phyloP scores from a whole-genome alignment of 2,113 vertebrate genomes.

The Harpagus bidentatus region DNA sequence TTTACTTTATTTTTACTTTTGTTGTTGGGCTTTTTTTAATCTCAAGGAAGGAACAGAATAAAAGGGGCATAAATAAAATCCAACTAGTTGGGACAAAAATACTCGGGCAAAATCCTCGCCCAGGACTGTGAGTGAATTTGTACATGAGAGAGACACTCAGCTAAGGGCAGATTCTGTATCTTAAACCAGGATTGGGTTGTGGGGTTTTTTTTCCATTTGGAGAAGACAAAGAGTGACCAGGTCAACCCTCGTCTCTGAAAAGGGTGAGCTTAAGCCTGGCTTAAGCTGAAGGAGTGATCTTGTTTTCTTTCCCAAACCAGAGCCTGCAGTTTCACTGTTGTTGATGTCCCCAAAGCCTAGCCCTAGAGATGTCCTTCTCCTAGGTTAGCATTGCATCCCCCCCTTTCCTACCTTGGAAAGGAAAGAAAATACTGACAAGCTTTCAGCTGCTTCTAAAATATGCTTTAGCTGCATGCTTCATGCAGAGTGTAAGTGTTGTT shows the following conservation, averaged over 20 bases:
- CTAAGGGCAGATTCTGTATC: background rate
- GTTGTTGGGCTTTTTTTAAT: background rate
- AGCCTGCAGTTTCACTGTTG: background rate
- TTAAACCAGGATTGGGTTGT: background rate
- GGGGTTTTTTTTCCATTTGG: background rate
- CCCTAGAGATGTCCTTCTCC: background rate
- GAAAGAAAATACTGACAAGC: background rate
- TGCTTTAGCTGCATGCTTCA: background rate
- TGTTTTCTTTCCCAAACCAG: background rate
- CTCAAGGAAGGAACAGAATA: conserved; percentile 14
- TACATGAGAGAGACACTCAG: background rate
- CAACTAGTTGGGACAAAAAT: background rate
- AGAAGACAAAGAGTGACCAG: background rate
- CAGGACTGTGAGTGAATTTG: background rate
- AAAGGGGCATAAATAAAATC: conserved; percentile 9
- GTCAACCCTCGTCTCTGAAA: background rate
- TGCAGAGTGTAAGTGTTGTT: background rate
- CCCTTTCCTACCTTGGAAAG: background rate
- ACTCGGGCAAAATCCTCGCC: background rate
- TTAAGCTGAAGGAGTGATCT: background rate
- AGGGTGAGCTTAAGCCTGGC: background rate
- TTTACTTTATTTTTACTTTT: conserved; percentile 44
- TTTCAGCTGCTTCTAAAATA: background rate
- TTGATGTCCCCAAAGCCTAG: background rate
- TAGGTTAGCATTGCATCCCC: background rate